A percentile compares a stretch with the other conserved stretches of the same genome.
Conservation (phyloP, 2,113 vertebrate species). For the Rhipidura dahli region DNA sequence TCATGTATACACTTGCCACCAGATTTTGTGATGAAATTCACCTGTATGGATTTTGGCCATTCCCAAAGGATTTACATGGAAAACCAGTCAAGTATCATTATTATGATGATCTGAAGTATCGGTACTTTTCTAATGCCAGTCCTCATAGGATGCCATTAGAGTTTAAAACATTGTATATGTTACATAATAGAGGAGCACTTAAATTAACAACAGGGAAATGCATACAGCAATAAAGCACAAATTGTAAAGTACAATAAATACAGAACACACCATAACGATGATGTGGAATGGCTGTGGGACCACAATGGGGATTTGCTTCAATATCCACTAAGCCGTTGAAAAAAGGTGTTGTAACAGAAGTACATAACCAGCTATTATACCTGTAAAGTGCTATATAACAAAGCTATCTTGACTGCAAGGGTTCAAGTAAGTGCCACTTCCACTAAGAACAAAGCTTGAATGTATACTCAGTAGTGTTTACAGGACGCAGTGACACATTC, state of each 20-base stretch:
- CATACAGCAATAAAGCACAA: constrained; percentile 73
- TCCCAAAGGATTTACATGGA: constrained; percentile 84
- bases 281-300: constrained; percentile 53
- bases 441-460: constrained; percentile 75
- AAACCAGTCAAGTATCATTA: constrained; percentile 89
- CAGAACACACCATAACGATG: constrained; percentile 46
- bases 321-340: constrained; percentile 14
- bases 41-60: constrained; percentile 90
- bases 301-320: constrained; percentile 32
- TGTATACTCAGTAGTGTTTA: constrained; percentile 80
- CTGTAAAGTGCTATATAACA: constrained; percentile 74
- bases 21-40: constrained; percentile 90
- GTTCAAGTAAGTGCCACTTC: constrained; percentile 80
- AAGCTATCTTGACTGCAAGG: constrained; percentile 66
- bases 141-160: constrained; percentile 90
- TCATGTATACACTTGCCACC: constrained; percentile 89
- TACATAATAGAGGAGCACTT: constrained; percentile 85
- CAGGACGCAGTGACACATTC: constrained; percentile 70
- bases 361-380: constrained; percentile 69
- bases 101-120: constrained; percentile 86
- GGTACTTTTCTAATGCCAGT: constrained; percentile 85
- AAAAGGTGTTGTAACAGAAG: constrained; percentile 32
- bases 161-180: constrained; percentile 82
- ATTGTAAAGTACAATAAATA: constrained; percentile 8
- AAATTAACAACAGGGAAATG: constrained; percentile 87